These are phyloP conservation scores for Euborellia annulipes DNA, from an alignment of 1,140 invertebrate genomes.

Conservation along the genomic window DNA sequence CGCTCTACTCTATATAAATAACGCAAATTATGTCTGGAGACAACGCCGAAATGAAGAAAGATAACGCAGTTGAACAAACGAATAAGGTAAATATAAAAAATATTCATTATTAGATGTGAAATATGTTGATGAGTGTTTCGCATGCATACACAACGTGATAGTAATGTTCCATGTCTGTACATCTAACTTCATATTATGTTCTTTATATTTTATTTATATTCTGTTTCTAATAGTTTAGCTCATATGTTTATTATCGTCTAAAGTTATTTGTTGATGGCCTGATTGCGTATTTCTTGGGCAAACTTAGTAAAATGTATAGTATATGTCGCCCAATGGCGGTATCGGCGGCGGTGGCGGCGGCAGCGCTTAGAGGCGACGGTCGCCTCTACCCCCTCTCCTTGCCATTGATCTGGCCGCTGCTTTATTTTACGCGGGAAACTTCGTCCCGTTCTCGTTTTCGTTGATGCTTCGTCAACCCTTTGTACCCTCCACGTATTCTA, in stretches of 20 bases:
- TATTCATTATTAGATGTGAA: slow-evolving; percentile 3
- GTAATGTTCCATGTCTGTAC: neutral
- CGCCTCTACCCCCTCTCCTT: neutral
- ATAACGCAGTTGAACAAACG: slow-evolving; percentile 31
- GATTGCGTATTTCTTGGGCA: too few relatives aligned
- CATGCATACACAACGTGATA: slow-evolving; percentile 15
- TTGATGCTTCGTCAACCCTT: too few relatives aligned
- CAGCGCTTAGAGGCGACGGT: too few relatives aligned
- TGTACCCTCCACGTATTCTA: too few relatives aligned
- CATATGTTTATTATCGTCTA: too few relatives aligned
- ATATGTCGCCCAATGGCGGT: neutral
- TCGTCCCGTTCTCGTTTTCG: too few relatives aligned
- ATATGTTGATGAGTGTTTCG: slow-evolving; percentile 6
- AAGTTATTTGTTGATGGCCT: too few relatives aligned
- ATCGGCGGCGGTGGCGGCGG: too few relatives aligned
- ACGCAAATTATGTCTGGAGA: slow-evolving; percentile 30
- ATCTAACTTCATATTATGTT: neutral
- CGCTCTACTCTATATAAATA: slow-evolving; percentile 27
- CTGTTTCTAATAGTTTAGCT: too few relatives aligned
- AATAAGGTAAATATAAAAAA: slow-evolving; percentile 25
- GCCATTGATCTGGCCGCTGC: neutral
- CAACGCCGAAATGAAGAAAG: slow-evolving; percentile 32
- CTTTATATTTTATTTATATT: too few relatives aligned
- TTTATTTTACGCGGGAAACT: too few relatives aligned
- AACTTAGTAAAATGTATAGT: too few relatives aligned